Conservation (phyloP, 2,797 vertebrate species). For the Macropodus opercularis region DNA sequence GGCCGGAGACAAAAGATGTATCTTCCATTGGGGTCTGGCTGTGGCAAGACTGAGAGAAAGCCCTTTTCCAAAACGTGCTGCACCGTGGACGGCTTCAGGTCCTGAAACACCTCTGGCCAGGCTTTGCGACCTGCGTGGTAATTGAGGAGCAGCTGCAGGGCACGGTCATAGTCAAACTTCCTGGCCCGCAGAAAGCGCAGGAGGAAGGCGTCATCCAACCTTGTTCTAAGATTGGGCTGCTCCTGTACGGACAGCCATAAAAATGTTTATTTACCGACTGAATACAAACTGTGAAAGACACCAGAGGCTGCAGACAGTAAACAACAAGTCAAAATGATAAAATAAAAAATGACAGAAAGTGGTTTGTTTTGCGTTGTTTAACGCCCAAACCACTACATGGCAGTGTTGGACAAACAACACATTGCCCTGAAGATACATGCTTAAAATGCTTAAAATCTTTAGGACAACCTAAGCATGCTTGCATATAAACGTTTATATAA, state of each 20-base stretch:
- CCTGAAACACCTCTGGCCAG: constrained; percentile 96
- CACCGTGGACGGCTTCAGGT: constrained; percentile 91
- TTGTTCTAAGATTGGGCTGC: constrained; percentile 89
- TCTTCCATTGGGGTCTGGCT: constrained; percentile 88
- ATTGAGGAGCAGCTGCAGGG: constrained; percentile 93
- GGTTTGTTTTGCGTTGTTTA: too few relatives aligned
- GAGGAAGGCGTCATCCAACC: constrained; percentile 93
- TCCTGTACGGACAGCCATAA: constrained; percentile 76
- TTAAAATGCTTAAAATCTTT: too few relatives aligned
- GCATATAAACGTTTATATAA: not conserved
- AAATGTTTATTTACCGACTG: not conserved
- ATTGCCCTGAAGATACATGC: too few relatives aligned
- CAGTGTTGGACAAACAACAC: too few relatives aligned
- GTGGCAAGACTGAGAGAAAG: constrained; percentile 94
- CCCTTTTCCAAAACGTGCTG: constrained; percentile 93
- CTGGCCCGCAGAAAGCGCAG: constrained; percentile 96
- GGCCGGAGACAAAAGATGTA: constrained; percentile 92
- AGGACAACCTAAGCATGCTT: too few relatives aligned
- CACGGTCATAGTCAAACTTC: constrained; percentile 97
- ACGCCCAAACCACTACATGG: too few relatives aligned
- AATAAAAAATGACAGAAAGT: too few relatives aligned
- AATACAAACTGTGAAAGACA: not conserved
- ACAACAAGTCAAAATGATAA: too few relatives aligned
- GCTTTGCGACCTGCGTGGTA: constrained; percentile 92
- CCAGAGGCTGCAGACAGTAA: not conserved